phyloP scores from a whole-genome alignment of 2,888 invertebrate species.

The Rhyacophila evoluta region DNA sequence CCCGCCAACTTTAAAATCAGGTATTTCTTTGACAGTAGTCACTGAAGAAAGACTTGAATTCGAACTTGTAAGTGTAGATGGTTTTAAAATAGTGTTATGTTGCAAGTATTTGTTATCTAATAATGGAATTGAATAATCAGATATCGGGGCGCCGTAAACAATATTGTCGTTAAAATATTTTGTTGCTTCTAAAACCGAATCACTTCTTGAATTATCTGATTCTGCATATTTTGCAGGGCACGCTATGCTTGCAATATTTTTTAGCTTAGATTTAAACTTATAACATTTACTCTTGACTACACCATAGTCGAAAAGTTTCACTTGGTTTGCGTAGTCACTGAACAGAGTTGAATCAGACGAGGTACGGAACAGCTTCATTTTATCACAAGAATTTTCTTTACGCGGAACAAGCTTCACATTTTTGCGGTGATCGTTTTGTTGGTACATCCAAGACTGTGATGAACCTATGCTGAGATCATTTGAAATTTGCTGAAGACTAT shows the following conservation, averaged over 20 bases:
- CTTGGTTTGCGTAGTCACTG: slow-evolving; percentile 69
- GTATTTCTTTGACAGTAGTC: neutral
- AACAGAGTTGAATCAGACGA: slow-evolving; percentile 69
- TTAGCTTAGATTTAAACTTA: slow-evolving; percentile 40
- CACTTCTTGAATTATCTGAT: neutral
- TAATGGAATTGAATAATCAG: neutral
- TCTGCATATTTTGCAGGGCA: slow-evolving; percentile 30
- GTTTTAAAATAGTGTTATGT: neutral
- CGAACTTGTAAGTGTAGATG: neutral
- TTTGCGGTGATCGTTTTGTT: neutral
- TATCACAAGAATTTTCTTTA: slow-evolving; percentile 54
- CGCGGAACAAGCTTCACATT: slow-evolving; percentile 57
- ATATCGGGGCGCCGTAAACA: slow-evolving; percentile 40
- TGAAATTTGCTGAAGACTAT: slow-evolving; percentile 66
- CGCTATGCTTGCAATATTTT: slow-evolving; percentile 27
- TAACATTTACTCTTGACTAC: slow-evolving; percentile 57
- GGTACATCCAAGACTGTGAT: slow-evolving; percentile 69
- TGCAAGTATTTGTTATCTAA: neutral
- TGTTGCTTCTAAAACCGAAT: neutral
- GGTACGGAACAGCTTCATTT: slow-evolving; percentile 62
- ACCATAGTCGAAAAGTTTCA: slow-evolving; percentile 65
- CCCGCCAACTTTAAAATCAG: neutral
- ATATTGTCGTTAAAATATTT: slow-evolving; percentile 49
- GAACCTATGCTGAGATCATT: slow-evolving; percentile 67
- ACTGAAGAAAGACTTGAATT: neutral